These are phyloP conservation scores for Erpobdella octoculata DNA, from an alignment of 2,888 invertebrate species.

Conservation along the genomic window DNA sequence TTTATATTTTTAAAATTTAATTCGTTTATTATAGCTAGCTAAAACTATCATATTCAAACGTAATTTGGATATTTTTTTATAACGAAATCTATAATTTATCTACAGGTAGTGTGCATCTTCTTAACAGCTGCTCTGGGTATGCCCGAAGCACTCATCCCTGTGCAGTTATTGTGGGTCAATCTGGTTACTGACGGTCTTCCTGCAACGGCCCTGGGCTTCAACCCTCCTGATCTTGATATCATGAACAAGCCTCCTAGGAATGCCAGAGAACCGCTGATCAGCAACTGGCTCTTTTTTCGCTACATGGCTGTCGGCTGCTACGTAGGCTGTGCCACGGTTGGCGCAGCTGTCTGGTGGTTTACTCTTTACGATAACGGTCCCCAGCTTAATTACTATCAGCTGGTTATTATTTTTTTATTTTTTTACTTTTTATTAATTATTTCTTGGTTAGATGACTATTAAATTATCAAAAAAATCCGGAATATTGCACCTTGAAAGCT, in stretches of 20 bases:
- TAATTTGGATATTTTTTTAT: background rate
- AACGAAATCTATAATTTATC: background rate
- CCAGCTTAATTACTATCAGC: constrained; percentile 87
- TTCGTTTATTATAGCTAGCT: background rate
- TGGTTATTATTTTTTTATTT: constrained; percentile 44
- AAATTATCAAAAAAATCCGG: no score
- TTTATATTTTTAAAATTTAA: background rate
- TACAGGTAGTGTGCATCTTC: constrained; percentile 65
- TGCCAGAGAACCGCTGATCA: constrained; percentile 94
- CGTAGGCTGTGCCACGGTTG: constrained; percentile 95
- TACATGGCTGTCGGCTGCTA: constrained; percentile 59
- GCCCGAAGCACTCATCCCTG: constrained; percentile 97
- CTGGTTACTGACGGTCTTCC: constrained; percentile 90
- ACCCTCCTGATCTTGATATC: constrained; percentile 99
- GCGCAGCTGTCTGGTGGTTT: constrained; percentile 99
- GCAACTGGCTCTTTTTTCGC: constrained; percentile 98
- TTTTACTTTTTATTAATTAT: background rate
- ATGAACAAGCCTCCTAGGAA: constrained; percentile 97
- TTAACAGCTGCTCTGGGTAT: constrained; percentile 98
- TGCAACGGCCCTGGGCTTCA: constrained; percentile 98
- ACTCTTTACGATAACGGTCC: constrained; percentile 88
- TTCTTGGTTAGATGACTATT: background rate
- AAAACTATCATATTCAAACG: background rate
- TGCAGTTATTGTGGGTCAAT: constrained; percentile 99
- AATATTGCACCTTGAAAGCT: no score